Evolutionary conservation across 1,140 invertebrate species (phyloP).

Genomic region (Muscidifurax raptorellus): DNA sequence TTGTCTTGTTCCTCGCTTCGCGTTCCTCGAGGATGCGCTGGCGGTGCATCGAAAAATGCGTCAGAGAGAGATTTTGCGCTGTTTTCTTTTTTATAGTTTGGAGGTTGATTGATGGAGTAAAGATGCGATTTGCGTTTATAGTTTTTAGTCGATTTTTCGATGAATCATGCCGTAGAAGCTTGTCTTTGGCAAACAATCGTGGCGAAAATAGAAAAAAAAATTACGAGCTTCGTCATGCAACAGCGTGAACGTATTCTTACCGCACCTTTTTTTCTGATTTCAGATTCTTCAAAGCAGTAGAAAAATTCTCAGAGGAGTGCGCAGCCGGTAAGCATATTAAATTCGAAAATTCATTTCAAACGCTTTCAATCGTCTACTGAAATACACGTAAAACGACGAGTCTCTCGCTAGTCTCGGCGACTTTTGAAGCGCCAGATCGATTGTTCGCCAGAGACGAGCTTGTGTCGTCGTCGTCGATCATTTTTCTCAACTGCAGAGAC

Average conservation of each 20-base stretch:
- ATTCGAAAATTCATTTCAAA: neutral
- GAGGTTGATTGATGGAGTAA: neutral
- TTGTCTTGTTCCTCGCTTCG: neutral
- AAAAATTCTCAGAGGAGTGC: slow-evolving; percentile 65
- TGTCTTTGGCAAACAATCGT: no score
- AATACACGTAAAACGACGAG: no score
- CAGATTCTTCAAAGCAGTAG: slow-evolving; percentile 77
- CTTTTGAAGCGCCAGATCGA: neutral
- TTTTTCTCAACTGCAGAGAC: neutral
- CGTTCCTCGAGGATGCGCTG: neutral
- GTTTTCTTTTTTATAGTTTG: neutral
- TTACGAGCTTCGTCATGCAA: no score
- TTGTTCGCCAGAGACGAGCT: neutral
- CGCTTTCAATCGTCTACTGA: neutral
- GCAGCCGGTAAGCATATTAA: slow-evolving; percentile 60
- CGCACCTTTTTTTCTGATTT: slow-evolving; percentile 56
- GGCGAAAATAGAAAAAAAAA: no score
- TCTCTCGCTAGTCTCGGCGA: neutral
- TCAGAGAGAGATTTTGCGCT: neutral
- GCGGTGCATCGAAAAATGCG: neutral
- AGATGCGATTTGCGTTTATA: neutral
- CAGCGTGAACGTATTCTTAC: neutral
- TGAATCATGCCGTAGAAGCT: neutral
- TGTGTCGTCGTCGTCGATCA: slow-evolving; percentile 25
- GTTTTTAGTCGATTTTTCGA: neutral